Conservation (phyloP, 2,113 vertebrate genomes). For the Mystacornis crossleyi region DNA sequence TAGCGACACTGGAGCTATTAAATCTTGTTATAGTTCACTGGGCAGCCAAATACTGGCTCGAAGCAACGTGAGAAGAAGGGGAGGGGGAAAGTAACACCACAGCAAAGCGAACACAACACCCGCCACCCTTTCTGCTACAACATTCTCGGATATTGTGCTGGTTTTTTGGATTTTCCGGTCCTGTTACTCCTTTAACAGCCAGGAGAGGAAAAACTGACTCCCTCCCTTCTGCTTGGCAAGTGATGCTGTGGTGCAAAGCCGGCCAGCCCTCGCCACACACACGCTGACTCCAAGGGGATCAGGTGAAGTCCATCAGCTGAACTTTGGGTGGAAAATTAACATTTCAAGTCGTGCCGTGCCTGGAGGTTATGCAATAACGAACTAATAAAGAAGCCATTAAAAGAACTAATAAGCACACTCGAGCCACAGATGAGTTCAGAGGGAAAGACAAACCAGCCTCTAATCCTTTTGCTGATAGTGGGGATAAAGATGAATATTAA, state of each 20-base stretch:
- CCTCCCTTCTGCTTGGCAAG: not conserved
- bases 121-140: not conserved
- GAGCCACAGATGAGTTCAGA: slow-evolving; percentile 30
- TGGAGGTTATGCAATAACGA: slow-evolving; percentile 35
- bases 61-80: not conserved
- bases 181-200: not conserved
- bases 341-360: slow-evolving; percentile 26
- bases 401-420: slow-evolving; percentile 32
- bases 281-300: not conserved
- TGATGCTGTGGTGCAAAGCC: not conserved
- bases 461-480: not conserved
- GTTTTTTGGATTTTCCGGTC: not conserved
- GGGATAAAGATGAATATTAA: slow-evolving; percentile 19
- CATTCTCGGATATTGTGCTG: not conserved
- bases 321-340: slow-evolving; percentile 45
- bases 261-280: not conserved
- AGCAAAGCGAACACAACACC: not conserved
- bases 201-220: not conserved
- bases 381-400: slow-evolving; percentile 44
- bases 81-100: not conserved
- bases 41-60: slow-evolving; percentile 4
- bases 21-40: slow-evolving; percentile 49
- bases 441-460: slow-evolving; percentile 28
- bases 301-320: slow-evolving; percentile 28
- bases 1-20: slow-evolving; percentile 33